Evolutionary conservation across 1,140 invertebrate species (phyloP), one percentile per base, ranked within the genome.

Genomic region (Elysia chlorotica): DNA sequence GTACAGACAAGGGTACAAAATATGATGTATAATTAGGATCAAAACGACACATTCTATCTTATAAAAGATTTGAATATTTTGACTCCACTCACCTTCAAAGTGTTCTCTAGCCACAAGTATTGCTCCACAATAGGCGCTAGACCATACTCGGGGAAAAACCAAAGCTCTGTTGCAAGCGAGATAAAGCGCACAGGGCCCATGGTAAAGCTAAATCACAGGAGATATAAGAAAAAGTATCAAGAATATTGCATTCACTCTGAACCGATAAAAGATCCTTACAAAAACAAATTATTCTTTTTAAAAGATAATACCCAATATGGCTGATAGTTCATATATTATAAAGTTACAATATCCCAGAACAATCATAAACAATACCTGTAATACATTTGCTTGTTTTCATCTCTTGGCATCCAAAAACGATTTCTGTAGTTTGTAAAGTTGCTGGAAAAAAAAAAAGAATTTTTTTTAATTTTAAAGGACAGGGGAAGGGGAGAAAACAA

Each of bases 111-210:
- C 86, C 86, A 87, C 66, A 81, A 89, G 83, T 93, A 99, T 85
- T 99, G 97, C 76, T 92, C 91, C 6, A 93, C 87, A 17, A 97
- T 84, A 79, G 93, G 92, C 33, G 73, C 37, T 10, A 95, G 83
- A 6, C 96, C 96, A 86, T 95, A 98, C 74, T 95, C 68, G 14
- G 79, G 2, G 84, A 93, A 99, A 86, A 97, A 99, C 85, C 98
- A 99, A 76, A 93, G 93, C 89, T 99, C 98, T 0, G 97, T 98
- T 71, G 94, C 95, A 66, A 99, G 92, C 14, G 92, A 93, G 54
- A 87, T 83, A 21, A 87, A 75, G 76, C 98, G 97, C 19, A 95
- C 91, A 10, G 95, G 94, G 1, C 97, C 97, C 74, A 99, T 86
- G 84, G 98, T 92, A 73, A 89, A 87, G 76, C 88, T 89, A 79